These are phyloP conservation scores for Colistium nudipinnis DNA, from an alignment of 2,113 vertebrate genomes.

Conservation along the genomic window DNA sequence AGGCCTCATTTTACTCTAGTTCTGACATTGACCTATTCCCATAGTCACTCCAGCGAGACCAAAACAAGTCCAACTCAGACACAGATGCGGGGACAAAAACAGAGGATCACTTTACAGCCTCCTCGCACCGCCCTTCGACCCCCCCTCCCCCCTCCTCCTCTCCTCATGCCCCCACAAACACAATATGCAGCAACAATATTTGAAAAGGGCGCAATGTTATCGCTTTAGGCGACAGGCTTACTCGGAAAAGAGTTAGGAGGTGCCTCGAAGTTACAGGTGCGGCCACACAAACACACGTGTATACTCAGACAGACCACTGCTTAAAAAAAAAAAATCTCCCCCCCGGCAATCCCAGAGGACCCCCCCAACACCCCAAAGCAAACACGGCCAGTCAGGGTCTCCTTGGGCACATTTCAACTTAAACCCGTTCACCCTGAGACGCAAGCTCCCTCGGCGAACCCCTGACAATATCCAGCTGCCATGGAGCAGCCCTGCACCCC, in stretches of 20 bases:
- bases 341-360: not conserved
- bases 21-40: conserved; percentile 26
- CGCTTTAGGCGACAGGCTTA: not conserved
- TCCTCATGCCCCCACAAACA: conserved; percentile 49
- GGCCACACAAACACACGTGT: not conserved
- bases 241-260: conserved; percentile 6
- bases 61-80: conserved; percentile 46
- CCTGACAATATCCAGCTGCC: conserved; percentile 69
- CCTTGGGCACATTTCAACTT: conserved; percentile 57
- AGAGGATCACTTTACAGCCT: conserved; percentile 69
- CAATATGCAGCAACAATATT: conserved; percentile 50
- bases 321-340: conserved; percentile 25
- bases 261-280: not conserved
- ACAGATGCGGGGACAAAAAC: conserved; percentile 57
- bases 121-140: conserved; percentile 12
- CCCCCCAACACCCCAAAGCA: conserved; percentile 33
- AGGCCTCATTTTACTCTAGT: not conserved
- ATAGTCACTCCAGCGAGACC: conserved; percentile 22
- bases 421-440: conserved; percentile 49
- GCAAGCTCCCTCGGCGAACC: conserved; percentile 22
- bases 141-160: not conserved
- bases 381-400: conserved; percentile 49
- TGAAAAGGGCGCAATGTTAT: conserved; percentile 13
- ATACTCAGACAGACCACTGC: not conserved
- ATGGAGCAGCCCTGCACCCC: conserved; percentile 28